Base-by-base conservation (phyloP, 2,888 invertebrate species). In the Apoderus coryli region DNA sequence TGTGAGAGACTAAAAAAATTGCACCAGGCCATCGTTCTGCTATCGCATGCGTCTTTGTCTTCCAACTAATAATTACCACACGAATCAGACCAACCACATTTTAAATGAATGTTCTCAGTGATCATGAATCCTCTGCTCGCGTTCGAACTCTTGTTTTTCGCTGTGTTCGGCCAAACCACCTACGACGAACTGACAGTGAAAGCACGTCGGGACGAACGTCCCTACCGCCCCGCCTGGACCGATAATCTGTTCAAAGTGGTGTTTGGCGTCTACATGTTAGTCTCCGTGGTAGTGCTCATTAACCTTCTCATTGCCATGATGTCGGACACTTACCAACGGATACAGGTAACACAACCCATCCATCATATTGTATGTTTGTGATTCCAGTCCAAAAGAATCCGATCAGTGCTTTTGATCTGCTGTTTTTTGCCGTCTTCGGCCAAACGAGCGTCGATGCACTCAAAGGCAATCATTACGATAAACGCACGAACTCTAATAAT, bases 301-400 rank as follows among this genome's bases (percentile, higher is more conserved):
- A 95, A 96, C 67, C 78, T 96, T 59, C 81, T 96, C 60, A 96
- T 96, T 75, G 96, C 96, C 68, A 95, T 96, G 95, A 95, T 96
- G 93, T 93, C 93, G 64, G 95, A 96, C 72, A 96, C 96, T 52
- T 96, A 98, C 65, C 95, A 96, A 63, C 76, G 93, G 56, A 95
- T 95, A 55, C 88, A 98, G 76, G 95, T 95, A 76, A 72, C 61
- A 55, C 5, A 12, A 4, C 11, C n/a, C 19, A n/a, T n/a, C 7
- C 19, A 14, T 25, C 15, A 14, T 16, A 14, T 40, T 25, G 44
- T 42, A 44, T 35, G 44, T 57, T 58, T 64, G 61, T 69, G 66
- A 66, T 72, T 74, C 59, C 80, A 89, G 88, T 89, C 62, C 75
- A 76, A 59, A 81, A 88, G 76, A 81, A 79, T 63, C 89, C 89